A percentile compares a stretch with the other conserved stretches of the same genome.
phyloP scores from a whole-genome alignment of 2,113 vertebrate species.

The Trichechus manatus region DNA sequence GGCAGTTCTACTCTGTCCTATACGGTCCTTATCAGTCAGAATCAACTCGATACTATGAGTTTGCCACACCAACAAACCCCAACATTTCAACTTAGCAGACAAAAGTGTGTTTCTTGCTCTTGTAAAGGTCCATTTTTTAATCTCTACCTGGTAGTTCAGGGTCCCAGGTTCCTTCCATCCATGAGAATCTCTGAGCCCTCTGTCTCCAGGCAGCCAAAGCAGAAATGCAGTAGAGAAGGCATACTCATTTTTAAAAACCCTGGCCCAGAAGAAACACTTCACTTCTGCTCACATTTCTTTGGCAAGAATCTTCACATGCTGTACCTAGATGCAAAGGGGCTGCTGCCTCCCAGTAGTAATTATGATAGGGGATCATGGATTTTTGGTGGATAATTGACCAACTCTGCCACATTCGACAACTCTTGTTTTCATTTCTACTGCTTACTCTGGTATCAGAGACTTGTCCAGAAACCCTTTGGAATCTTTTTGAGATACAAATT shows the following conservation, averaged over 20 bases:
- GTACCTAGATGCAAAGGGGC: not conserved
- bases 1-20: not conserved
- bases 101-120: not conserved
- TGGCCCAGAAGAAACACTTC: not conserved
- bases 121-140: not conserved
- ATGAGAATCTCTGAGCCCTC: not conserved
- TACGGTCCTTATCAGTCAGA: not conserved
- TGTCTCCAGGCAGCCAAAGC: not conserved
- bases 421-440: not conserved
- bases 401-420: not conserved
- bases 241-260: not conserved
- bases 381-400: not conserved
- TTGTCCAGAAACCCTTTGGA: not conserved
- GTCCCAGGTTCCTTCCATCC: not conserved
- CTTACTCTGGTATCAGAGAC: not conserved
- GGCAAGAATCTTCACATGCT: not conserved
- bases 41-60: not conserved
- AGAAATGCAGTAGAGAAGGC: not conserved
- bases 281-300: not conserved
- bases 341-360: not conserved
- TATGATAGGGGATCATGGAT: not conserved
- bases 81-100: not conserved
- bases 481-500: not conserved
- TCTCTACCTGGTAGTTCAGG: not conserved
- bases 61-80: not conserved